Percentiles rank a stretch among this genome's conserved stretches.
Conservation (phyloP, 2,113 vertebrate genomes). For the Sarotherodon lohbergeri region DNA sequence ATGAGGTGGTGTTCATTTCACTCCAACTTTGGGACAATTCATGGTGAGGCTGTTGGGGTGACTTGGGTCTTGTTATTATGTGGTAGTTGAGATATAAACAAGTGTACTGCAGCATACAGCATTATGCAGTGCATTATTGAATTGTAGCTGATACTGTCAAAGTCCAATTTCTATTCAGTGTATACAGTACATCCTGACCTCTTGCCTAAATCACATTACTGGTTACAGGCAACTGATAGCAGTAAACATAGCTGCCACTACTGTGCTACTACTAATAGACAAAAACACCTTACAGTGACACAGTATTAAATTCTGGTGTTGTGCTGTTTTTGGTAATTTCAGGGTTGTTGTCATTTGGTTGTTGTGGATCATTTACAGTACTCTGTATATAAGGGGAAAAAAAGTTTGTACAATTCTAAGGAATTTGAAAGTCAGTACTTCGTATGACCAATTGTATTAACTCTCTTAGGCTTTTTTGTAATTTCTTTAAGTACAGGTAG, state of each 20-base stretch:
- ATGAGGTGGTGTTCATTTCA: conserved; percentile 11
- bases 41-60: background rate
- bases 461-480: background rate
- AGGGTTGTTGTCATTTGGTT: background rate
- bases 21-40: background rate
- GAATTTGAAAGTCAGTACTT: background rate
- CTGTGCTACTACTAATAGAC: background rate
- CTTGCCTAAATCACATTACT: background rate
- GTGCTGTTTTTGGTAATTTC: background rate
- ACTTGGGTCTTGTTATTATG: background rate
- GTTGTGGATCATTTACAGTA: background rate
- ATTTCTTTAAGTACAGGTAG: background rate
- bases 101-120: background rate
- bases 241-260: background rate
- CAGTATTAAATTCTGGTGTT: background rate
- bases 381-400: background rate
- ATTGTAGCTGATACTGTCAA: background rate
- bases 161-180: background rate
- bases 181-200: background rate
- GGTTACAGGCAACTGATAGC: background rate
- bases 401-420: background rate
- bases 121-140: background rate
- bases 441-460: background rate
- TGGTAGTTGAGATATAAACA: background rate
- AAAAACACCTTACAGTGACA: background rate